phyloP scores from a whole-genome alignment of 2,113 vertebrate species.

The Notothenia rossii region DNA sequence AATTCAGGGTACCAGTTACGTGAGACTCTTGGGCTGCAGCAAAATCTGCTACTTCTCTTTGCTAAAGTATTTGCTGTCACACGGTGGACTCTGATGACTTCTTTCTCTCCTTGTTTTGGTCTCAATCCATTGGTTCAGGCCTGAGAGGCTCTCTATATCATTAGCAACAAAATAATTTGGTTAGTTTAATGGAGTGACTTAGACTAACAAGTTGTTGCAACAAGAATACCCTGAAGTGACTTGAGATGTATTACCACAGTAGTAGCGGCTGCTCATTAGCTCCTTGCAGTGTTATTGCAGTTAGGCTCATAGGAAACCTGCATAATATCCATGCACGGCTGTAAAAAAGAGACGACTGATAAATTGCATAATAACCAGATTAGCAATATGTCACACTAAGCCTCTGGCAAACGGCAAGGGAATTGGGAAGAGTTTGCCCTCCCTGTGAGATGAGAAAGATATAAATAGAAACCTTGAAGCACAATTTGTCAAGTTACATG shows the following conservation, averaged over 20 bases:
- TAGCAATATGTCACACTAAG: conserved; percentile 86
- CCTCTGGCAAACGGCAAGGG: conserved; percentile 81
- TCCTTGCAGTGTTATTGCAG: conserved; percentile 78
- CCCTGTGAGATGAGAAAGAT: conserved; percentile 81
- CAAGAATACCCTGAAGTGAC: conserved; percentile 80
- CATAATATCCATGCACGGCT: conserved; percentile 74
- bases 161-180: conserved; percentile 77
- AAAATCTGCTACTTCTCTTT: conserved; percentile 40
- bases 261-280: conserved; percentile 81
- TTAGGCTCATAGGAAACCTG: conserved; percentile 75
- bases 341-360: conserved; percentile 81
- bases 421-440: conserved; percentile 81
- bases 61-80: conserved; percentile 50
- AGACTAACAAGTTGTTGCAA: conserved; percentile 81
- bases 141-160: conserved; percentile 64
- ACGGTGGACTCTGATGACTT: conserved; percentile 44
- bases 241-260: conserved; percentile 74
- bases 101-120: conserved; percentile 62
- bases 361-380: conserved; percentile 87
- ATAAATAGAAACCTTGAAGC: conserved; percentile 85
- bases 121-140: conserved; percentile 69
- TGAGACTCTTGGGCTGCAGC: conserved; percentile 26
- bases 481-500: conserved; percentile 82
- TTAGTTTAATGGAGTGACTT: conserved; percentile 83
- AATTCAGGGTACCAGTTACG: conserved; percentile 24